A percentile compares a stretch with the other conserved stretches of the same genome.
phyloP scores from a whole-genome alignment of 2,113 vertebrate genomes.

The Morone saxatilis region DNA sequence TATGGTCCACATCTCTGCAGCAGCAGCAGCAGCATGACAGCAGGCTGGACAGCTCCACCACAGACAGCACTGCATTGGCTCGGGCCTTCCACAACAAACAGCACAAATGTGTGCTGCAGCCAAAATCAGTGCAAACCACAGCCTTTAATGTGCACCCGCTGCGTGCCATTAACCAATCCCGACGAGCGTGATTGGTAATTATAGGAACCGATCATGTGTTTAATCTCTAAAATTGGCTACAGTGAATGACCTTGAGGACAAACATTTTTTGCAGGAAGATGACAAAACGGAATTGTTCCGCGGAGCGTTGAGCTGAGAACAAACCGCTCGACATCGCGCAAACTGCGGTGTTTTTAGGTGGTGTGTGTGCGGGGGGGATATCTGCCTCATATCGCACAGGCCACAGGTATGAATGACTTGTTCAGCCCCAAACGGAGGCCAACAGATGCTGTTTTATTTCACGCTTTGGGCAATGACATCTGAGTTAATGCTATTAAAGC shows the following conservation, averaged over 20 bases:
- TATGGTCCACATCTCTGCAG: constrained; percentile 68
- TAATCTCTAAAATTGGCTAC: constrained; percentile 39
- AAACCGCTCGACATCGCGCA: constrained; percentile 26
- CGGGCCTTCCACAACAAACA: constrained; percentile 68
- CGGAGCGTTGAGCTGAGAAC: constrained; percentile 18
- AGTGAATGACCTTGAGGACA: constrained; percentile 86
- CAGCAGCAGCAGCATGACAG: constrained; percentile 54
- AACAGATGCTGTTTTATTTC: constrained; percentile 46
- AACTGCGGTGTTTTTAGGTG: constrained; percentile 47
- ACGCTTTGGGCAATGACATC: constrained; percentile 59
- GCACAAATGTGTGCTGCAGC: constrained; percentile 56
- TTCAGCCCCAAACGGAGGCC: constrained; percentile 11
- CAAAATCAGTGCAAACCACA: constrained; percentile 57
- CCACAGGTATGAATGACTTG: constrained; percentile 21
- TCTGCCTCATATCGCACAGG: constrained; percentile 18
- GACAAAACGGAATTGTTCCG: constrained; percentile 44
- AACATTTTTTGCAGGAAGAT: constrained; percentile 61
- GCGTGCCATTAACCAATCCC: not conserved
- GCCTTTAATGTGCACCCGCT: constrained; percentile 23
- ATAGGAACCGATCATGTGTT: constrained; percentile 26
- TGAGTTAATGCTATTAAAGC: constrained; percentile 56
- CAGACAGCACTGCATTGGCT: constrained; percentile 69
- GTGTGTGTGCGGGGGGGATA: not conserved
- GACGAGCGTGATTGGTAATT: constrained; percentile 33
- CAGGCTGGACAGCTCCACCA: constrained; percentile 61